Conservation (phyloP, 1,140 invertebrate genomes). For the Sitobion miscanthi region DNA sequence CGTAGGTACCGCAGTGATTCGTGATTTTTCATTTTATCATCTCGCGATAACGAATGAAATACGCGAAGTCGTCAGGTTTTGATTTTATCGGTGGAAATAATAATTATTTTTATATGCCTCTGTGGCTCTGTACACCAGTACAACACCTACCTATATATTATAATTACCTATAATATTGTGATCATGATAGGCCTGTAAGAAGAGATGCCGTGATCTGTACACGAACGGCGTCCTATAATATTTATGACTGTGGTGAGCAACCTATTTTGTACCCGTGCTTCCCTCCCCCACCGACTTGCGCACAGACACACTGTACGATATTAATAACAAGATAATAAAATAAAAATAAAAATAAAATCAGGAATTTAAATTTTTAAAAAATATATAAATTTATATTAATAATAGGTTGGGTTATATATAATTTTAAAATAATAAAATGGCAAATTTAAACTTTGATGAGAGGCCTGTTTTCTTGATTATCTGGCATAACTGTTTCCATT, state of each 20-base stretch:
- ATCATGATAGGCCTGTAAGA: not conserved
- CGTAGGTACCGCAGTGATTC: not conserved
- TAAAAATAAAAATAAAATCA: too few species aligned
- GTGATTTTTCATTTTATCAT: not conserved
- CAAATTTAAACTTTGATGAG: not conserved
- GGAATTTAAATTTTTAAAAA: too few species aligned
- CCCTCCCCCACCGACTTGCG: too few species aligned
- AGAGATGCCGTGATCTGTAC: not conserved
- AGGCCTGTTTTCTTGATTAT: not conserved
- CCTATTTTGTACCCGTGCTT: not conserved
- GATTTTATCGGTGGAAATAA: not conserved
- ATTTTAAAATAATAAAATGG: not conserved
- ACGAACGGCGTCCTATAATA: too few species aligned
- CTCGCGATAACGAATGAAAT: not conserved
- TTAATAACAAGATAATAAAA: too few species aligned
- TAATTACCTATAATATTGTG: not conserved
- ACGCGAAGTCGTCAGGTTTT: not conserved
- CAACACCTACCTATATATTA: not conserved
- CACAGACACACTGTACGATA: too few species aligned
- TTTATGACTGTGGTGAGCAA: not conserved
- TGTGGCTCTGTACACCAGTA: too few species aligned
- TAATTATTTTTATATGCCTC: too few species aligned
- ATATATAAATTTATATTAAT: not conserved
- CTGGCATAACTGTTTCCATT: not conserved
- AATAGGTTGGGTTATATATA: not conserved